phyloP scores from a whole-genome alignment of 1,140 invertebrate species.

The Saccostrea echinata region DNA sequence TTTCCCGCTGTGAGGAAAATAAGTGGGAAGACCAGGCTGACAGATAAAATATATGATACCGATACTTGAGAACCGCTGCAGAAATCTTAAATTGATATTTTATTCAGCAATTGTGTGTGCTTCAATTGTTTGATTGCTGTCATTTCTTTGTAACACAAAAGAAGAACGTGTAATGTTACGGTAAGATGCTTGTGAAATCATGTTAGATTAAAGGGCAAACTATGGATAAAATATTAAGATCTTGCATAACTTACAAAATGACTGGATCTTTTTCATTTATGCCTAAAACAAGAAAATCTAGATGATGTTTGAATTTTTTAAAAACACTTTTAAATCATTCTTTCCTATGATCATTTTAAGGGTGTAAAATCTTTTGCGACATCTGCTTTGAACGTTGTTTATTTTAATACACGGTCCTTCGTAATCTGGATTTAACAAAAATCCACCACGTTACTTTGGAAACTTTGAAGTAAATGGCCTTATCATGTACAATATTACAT shows the following conservation, averaged over 20 bases:
- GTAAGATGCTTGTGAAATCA: not conserved
- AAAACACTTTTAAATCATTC: too few species aligned
- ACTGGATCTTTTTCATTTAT: not conserved
- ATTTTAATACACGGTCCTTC: not conserved
- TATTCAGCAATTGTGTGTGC: not conserved
- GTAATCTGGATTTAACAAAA: not conserved
- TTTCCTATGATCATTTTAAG: not conserved
- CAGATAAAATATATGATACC: conserved; percentile 3
- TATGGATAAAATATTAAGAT: not conserved
- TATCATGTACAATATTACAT: not conserved
- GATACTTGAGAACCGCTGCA: not conserved
- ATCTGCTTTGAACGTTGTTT: not conserved
- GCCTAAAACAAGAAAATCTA: not conserved
- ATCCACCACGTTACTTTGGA: not conserved
- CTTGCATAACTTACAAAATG: too few species aligned
- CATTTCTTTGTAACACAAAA: not conserved
- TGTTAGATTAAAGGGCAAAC: not conserved
- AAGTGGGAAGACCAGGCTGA: not conserved
- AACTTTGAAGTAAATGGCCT: conserved; percentile 1
- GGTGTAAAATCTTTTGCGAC: not conserved
- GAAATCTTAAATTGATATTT: conserved; percentile 4
- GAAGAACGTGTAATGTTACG: not conserved
- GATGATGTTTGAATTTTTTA: not conserved
- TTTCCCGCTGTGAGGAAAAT: not conserved
- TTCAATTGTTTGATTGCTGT: not conserved